Evolutionary conservation across 1,140 invertebrate species (phyloP).

Genomic region (Drosophila orena): DNA sequence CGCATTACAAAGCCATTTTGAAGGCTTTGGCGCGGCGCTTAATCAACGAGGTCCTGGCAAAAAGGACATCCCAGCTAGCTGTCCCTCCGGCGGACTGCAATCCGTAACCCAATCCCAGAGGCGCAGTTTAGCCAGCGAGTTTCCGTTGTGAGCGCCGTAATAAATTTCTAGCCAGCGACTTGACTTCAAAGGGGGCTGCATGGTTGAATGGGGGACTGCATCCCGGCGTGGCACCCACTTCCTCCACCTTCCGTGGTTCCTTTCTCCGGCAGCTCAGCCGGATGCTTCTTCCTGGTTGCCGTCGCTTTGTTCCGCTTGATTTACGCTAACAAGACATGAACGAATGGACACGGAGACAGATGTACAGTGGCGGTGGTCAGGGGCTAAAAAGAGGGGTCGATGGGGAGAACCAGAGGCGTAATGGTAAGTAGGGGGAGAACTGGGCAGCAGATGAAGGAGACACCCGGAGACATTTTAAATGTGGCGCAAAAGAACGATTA

Average conservation of each 20-base stretch:
- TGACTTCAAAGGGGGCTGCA: conserved; percentile 44
- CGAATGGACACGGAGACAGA: conserved; percentile 73
- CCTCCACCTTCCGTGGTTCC: background rate
- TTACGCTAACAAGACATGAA: conserved; percentile 83
- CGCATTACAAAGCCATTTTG: conserved; percentile 52
- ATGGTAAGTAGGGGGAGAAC: background rate
- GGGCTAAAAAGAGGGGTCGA: background rate
- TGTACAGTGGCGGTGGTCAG: conserved; percentile 30
- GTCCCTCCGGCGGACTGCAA: conserved; percentile 38
- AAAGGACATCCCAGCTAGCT: conserved; percentile 44
- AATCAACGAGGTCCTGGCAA: conserved; percentile 40
- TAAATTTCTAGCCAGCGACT: conserved; percentile 71
- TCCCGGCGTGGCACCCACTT: conserved; percentile 42
- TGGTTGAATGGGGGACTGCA: conserved; percentile 4
- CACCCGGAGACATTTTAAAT: conserved; percentile 81
- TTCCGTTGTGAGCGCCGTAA: conserved; percentile 73
- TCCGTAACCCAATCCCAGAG: conserved; percentile 62
- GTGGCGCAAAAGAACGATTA: conserved; percentile 82
- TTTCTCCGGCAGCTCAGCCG: conserved; percentile 8
- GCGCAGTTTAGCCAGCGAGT: conserved; percentile 72
- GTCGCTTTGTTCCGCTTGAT: conserved; percentile 82
- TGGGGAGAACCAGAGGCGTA: background rate
- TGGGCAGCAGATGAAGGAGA: conserved; percentile 37
- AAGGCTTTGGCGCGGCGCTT: conserved; percentile 46
- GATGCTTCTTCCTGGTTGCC: conserved; percentile 46